Base-by-base conservation (phyloP, 2,888 invertebrate species). In the Limnephilus auricula region DNA sequence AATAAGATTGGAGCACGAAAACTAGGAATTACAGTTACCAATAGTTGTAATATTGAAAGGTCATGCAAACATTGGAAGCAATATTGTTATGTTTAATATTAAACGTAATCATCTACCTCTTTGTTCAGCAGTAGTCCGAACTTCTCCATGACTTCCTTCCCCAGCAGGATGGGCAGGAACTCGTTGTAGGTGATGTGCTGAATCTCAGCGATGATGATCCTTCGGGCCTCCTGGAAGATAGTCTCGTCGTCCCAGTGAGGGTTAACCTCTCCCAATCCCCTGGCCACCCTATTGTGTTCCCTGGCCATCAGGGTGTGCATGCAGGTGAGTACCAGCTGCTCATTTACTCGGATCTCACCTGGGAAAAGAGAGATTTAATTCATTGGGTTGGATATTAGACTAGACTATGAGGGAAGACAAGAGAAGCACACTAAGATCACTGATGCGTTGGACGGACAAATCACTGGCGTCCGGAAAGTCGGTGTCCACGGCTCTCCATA, bases 191-290 rank as follows among this genome's bases (percentile, higher is more conserved):
- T 98, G 92, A 99, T 97, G 94, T 99, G 98, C 94, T 99, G 98
- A 91, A 99, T 98, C 94, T 97, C 97, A 5, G 98, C 98, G 90
- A 98, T 97, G 93, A 97, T 97, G 94, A 99, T 98, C 90, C 98
- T 96, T 93, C 98, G 96, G 0, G 98, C 95, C 95, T 98, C 98
- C 95, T 99, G 99, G 96, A 97, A 99, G 0, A 99, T 95, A 0
- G 98, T 98, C 95, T 99, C 99, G 94, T 99, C 99, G 94, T 98
- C 98, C 99, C 99, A 99, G 94, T 98, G 98, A 0, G 98, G 98
- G 95, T 99, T 99, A 9, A 99, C 96, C 89, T 97, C 96, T 0
- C 97, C 96, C 79, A 99, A 95, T 10, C 96, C 97, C 89, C 96
- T 97, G 0, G 99, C 99, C 0, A 98, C 95, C 92, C 98, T 96